Conservation (phyloP, 2,797 vertebrate species). For the Channallabes apus region DNA sequence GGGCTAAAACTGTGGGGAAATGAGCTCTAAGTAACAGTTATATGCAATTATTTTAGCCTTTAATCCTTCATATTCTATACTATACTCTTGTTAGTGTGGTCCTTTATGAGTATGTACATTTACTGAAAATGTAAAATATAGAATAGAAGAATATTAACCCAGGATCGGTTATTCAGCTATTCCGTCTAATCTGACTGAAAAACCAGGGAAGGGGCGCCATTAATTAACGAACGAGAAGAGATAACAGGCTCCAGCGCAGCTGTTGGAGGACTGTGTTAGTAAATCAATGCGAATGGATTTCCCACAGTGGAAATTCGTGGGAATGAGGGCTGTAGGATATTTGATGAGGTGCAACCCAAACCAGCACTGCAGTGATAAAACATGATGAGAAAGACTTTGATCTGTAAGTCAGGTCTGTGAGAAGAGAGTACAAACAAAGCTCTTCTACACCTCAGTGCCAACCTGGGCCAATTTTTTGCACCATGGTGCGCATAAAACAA, state of each 20-base stretch:
- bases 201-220: slow-evolving; percentile 70
- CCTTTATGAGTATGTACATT: not conserved
- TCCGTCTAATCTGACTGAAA: slow-evolving; percentile 67
- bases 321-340: slow-evolving; percentile 30
- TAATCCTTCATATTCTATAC: not conserved
- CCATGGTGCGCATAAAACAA: not conserved
- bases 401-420: slow-evolving; percentile 31
- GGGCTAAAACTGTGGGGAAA: not conserved
- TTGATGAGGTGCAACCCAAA: slow-evolving; percentile 34
- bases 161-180: slow-evolving; percentile 62
- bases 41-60: not conserved
- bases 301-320: slow-evolving; percentile 54
- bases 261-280: slow-evolving; percentile 74
- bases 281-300: slow-evolving; percentile 73
- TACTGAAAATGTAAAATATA: too few relatives aligned
- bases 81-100: too few relatives aligned
- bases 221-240: slow-evolving; percentile 72
- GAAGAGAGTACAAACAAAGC: slow-evolving; percentile 14
- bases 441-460: not conserved
- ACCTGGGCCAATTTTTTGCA: not conserved
- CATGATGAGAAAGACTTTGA: slow-evolving; percentile 51
- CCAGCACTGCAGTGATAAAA: slow-evolving; percentile 33
- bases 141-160: slow-evolving; percentile 50
- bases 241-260: slow-evolving; percentile 48
- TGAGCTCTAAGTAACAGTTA: not conserved